phyloP scores from a whole-genome alignment of 2,113 vertebrate genomes.

The Psittacara wagleri region DNA sequence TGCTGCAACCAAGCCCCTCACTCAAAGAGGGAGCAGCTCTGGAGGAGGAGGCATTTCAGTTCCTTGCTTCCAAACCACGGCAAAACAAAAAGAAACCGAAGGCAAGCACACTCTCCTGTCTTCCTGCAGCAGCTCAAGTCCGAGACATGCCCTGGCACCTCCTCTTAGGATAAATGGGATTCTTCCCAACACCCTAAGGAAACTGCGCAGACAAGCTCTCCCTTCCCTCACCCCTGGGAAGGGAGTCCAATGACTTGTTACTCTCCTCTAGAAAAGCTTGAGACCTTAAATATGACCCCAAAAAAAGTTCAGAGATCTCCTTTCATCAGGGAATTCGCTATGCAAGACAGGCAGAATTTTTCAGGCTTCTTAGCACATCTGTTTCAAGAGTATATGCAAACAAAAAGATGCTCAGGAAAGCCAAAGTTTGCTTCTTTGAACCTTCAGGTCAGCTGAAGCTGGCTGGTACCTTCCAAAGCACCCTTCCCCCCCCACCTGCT shows the following conservation, averaged over 20 bases:
- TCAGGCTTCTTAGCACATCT: background rate
- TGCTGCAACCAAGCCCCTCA: background rate
- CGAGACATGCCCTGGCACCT: constrained; percentile 10
- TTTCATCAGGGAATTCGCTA: background rate
- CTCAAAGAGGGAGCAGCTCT: constrained; percentile 17
- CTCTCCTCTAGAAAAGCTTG: background rate
- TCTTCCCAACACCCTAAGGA: background rate
- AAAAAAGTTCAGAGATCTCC: constrained; percentile 46
- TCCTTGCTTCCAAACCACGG: background rate
- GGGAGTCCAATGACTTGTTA: constrained; percentile 8
- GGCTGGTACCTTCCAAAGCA: background rate
- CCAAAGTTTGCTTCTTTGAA: constrained; percentile 28
- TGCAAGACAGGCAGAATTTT: background rate
- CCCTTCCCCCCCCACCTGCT: constrained; percentile 5
- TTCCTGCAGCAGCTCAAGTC: constrained; percentile 45
- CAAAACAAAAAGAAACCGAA: background rate
- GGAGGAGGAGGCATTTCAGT: background rate
- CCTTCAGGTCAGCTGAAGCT: constrained; percentile 47
- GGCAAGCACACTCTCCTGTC: background rate
- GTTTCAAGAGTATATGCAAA: background rate
- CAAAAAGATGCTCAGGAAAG: background rate
- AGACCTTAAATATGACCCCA: background rate
- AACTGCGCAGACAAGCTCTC: background rate
- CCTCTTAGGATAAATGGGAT: constrained; percentile 36
- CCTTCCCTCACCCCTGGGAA: background rate